phyloP scores from a whole-genome alignment of 2,888 invertebrate species.

The Sphaerophoria taeniata region DNA sequence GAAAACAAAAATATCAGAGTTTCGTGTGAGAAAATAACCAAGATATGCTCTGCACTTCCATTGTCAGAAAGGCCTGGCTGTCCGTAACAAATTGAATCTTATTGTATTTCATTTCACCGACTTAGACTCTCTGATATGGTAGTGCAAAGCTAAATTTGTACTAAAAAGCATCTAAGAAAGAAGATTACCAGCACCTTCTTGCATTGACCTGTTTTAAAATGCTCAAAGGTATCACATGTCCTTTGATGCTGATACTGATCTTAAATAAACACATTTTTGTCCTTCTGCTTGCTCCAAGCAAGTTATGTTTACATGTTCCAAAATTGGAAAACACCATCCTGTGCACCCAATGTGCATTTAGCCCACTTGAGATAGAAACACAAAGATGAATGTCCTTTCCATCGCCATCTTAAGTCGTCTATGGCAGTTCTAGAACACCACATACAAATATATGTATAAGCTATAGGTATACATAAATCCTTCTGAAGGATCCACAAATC shows the following conservation, averaged over 20 bases:
- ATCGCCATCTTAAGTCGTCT: slow-evolving; percentile 37
- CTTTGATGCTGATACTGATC: background rate
- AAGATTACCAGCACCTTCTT: background rate
- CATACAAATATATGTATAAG: slow-evolving; percentile 48
- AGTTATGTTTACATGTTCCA: background rate
- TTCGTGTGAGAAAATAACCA: no score
- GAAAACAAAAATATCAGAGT: no score
- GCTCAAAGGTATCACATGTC: background rate
- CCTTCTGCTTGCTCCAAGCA: background rate
- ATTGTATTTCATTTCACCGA: no score
- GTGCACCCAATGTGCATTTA: no score
- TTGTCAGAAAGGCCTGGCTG: no score
- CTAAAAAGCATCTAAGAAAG: background rate
- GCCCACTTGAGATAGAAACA: background rate
- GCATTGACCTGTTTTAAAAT: slow-evolving; percentile 1
- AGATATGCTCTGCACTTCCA: no score
- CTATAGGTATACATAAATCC: slow-evolving; percentile 25
- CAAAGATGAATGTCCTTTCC: slow-evolving; percentile 48
- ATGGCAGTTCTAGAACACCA: background rate
- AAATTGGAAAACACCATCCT: background rate
- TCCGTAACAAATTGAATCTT: no score
- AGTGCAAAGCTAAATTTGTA: background rate
- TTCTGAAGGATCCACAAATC: slow-evolving; percentile 63
- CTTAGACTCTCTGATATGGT: no score
- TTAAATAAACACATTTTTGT: background rate